Base-by-base conservation (phyloP, 2,113 vertebrate species). In the Menidia beryllina region DNA sequence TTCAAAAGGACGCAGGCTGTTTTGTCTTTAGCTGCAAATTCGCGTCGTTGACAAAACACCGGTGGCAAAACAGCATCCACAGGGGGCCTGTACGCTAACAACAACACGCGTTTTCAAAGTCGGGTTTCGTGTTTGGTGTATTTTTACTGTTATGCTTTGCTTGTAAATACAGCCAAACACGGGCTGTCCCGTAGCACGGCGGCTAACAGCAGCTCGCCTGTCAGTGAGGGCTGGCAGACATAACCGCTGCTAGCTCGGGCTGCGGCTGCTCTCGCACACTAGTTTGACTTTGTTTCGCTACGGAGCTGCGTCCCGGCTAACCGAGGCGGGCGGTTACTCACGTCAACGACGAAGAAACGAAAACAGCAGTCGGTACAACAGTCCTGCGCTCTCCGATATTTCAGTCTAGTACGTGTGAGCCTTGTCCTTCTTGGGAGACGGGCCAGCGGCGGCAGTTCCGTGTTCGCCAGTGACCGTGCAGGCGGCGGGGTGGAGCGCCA, bases 361-460 rank as follows among this genome's bases (percentile, higher is more conserved):
- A 49, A 49, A 65, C 56, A 23, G 55, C 69, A 23, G 49, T 73
- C 72, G 59, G 55, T 52, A 30, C 26, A 9, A 71, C 64, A 64
- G 57, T 8, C n/a, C 52, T 21, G 19, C 9, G 24, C 48, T 82
- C 51, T 51, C 62, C 61, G n/a, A 34, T 20, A 56, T 41, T 47
- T 63, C 23, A 25, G 57, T n/a, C n/a, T n/a, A 23, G 53, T 4
- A 14, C 41, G 80, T 60, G 41, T 65, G 20, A 9, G 2, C 41
- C 65, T 21, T 36, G 26, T 26, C 5, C 13, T 20, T 34, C 23
- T 60, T 57, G 70, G 72, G 73, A 57, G 77, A 81, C 59, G 79
- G 52, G 75, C 64, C 56, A 50, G 30, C 49, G 38, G 27, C 65
- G 57, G 71, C 71, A 86, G 82, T 90, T 90, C 91, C 89, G 87